A percentile compares a stretch with the other conserved stretches of the same genome.
Conservation (phyloP, 2,888 invertebrate species). For the Polymixis lichenea region DNA sequence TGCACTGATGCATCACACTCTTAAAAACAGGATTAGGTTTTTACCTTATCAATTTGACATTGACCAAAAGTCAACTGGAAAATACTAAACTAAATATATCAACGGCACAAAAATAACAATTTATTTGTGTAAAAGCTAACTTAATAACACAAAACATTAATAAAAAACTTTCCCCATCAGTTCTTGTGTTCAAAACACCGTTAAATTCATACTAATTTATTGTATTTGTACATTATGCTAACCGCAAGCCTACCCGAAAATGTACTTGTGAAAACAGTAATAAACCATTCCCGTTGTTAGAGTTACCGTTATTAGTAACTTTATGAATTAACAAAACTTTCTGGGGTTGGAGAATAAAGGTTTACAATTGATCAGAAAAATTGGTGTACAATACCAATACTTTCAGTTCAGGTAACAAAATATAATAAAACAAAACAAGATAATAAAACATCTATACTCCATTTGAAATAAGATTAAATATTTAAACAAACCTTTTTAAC, state of each 20-base stretch:
- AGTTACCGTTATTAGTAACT: conserved; percentile 48
- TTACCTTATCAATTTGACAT: not conserved
- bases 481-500: too few species aligned
- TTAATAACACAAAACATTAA: conserved; percentile 47
- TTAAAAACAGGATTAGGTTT: not conserved
- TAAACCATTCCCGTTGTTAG: conserved; percentile 38
- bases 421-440: not conserved
- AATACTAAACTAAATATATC: conserved; percentile 18
- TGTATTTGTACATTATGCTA: conserved; percentile 64
- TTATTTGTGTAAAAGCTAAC: conserved; percentile 43
- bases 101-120: conserved; percentile 41
- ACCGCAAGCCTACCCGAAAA: conserved; percentile 53
- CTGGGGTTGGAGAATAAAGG: conserved; percentile 11
- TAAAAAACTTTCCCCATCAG: conserved; percentile 59
- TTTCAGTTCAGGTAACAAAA: not conserved
- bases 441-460: not conserved
- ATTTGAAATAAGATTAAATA: too few species aligned
- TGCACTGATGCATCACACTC: not conserved
- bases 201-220: conserved; percentile 60
- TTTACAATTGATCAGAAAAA: conserved; percentile 12
- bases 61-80: not conserved
- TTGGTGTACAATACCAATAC: not conserved
- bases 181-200: conserved; percentile 66
- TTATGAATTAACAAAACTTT: conserved; percentile 52
- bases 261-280: conserved; percentile 54